A percentile compares a stretch with the other conserved stretches of the same genome.
Conservation (phyloP, 1,140 invertebrate genomes). For the Sinella curviseta region DNA sequence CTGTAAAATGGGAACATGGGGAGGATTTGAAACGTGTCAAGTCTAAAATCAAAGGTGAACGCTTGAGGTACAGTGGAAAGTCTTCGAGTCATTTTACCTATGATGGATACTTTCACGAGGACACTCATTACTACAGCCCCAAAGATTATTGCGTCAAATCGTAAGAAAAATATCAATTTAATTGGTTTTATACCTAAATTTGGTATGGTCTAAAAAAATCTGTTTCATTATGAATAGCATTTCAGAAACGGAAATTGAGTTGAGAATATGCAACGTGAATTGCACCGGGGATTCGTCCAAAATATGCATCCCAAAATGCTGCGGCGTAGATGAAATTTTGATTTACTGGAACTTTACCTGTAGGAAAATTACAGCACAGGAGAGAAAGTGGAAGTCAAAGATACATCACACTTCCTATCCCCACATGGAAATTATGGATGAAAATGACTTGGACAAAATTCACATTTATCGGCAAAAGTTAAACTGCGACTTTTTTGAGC, state of each 20-base stretch:
- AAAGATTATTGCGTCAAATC: background rate
- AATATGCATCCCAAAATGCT: constrained; percentile 17
- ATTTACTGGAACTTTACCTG: constrained; percentile 24
- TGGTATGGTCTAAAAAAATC: background rate
- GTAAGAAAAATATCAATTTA: background rate
- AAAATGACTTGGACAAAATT: background rate
- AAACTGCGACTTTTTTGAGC: background rate
- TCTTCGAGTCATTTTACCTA: background rate
- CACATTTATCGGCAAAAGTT: background rate
- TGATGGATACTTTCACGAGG: constrained; percentile 4
- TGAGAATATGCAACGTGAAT: background rate
- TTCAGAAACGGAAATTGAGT: background rate
- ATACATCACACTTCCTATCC: background rate
- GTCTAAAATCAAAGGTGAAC: background rate
- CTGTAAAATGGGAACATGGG: background rate
- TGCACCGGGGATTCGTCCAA: background rate
- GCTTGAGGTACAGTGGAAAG: background rate
- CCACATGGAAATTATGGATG: background rate
- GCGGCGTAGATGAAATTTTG: constrained; percentile 12
- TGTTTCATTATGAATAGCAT: background rate
- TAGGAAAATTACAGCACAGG: background rate
- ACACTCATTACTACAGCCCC: background rate
- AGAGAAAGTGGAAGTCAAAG: background rate
- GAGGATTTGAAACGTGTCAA: background rate
- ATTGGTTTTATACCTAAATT: background rate